Evolutionary conservation across 2,797 vertebrate species (phyloP), one percentile per base, ranked within the genome.

Genomic region (Atherinosoma microstoma): DNA sequence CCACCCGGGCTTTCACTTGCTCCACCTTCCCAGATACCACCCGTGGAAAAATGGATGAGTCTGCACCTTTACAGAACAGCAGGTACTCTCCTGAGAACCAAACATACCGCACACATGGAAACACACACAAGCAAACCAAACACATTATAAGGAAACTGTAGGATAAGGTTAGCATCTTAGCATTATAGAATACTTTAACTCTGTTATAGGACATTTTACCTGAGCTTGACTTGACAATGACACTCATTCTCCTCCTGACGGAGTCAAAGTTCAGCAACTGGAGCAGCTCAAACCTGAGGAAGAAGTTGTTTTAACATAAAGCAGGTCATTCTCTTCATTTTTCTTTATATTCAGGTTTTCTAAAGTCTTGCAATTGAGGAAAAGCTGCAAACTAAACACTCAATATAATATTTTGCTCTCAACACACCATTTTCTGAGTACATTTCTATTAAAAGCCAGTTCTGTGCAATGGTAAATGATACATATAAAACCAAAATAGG

Each of bases 1-100:
- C 96, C 84, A 99, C 98, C 63, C 97, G 91, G 45, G 96, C 92
- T 76, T 91, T 96, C 77, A 99, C 93, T 91, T 98, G 97, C 3
- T 98, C 97, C 86, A 99, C 95, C 94, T 98, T 99, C 86, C 98
- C 98, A 77, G 97, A 97, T 74, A 96, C 94, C 59, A 99, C 96
- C 58, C 95, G 94, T 22, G 98, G 98, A 77, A 99, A 98, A 92
- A 99, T 97, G 59, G 98, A 96, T 1, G 97, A 98, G 91, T 99
- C 98, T 3, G 98, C 98, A 72, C 98, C 98, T 91, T 99, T 99
- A 86, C 97, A 99, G 84, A 99, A 99, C 61, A 99, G 93, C 84
- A 96, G 95, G 87, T 97, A 96, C 40, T 98, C 97, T 75, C 96
- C 98, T 99, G 82, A 45, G 53, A 84, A 20, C 20, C 42, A 49